Percentiles rank a stretch among this genome's conserved stretches.
These are phyloP conservation scores for Drosophila leonis DNA, from an alignment of 2,888 invertebrate genomes.

Conservation along the genomic window DNA sequence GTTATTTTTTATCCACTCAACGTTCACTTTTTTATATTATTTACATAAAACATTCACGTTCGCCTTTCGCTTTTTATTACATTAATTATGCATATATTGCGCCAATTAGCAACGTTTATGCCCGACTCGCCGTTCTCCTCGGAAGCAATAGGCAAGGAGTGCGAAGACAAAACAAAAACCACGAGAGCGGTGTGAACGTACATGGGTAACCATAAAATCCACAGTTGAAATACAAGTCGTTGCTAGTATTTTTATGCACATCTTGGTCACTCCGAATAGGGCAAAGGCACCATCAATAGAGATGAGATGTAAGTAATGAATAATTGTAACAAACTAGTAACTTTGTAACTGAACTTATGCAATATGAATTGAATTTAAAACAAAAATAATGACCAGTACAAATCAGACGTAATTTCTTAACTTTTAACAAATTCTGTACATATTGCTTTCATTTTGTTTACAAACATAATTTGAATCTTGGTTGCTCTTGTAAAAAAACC, in stretches of 20 bases:
- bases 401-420: background rate
- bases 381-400: no score
- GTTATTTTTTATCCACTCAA: constrained; percentile 13
- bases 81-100: constrained; percentile 57
- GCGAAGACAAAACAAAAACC: constrained; percentile 63
- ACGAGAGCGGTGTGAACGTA: constrained; percentile 49
- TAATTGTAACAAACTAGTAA: background rate
- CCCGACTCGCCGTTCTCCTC: constrained; percentile 54
- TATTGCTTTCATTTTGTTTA: background rate
- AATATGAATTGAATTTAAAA: background rate
- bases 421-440: background rate
- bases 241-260: background rate
- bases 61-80: constrained; percentile 71
- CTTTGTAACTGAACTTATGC: background rate
- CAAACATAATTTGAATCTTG: constrained; percentile 6
- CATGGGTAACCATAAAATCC: constrained; percentile 16
- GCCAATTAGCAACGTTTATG: constrained; percentile 45
- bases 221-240: background rate
- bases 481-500: constrained; percentile 1
- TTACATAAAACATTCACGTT: constrained; percentile 50
- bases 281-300: background rate
- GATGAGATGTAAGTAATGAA: background rate
- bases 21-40: constrained; percentile 57
- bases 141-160: constrained; percentile 55
- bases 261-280: background rate